phyloP scores from a whole-genome alignment of 1,140 invertebrate species.

The Himalopsyche phryganea region DNA sequence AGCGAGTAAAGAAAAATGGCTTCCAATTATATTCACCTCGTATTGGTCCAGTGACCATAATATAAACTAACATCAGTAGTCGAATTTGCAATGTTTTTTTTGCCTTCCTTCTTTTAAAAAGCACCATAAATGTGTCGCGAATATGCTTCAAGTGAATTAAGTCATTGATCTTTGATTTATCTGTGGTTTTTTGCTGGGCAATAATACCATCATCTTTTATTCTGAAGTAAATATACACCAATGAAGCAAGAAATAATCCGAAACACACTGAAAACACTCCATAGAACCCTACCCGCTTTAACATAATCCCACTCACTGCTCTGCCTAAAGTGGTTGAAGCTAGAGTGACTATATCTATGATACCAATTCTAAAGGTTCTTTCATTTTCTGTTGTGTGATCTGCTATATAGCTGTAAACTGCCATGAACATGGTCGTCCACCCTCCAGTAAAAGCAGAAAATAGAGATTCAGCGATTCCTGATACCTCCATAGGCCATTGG shows the following conservation, averaged over 20 bases:
- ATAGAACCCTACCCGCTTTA: slow-evolving; percentile 47
- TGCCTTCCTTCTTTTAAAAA: slow-evolving; percentile 42
- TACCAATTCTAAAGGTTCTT: slow-evolving; percentile 54
- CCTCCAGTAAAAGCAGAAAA: slow-evolving; percentile 55
- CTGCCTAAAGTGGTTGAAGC: slow-evolving; percentile 48
- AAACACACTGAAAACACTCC: slow-evolving; percentile 45
- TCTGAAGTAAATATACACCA: slow-evolving; percentile 42
- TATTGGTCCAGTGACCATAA: slow-evolving; percentile 50
- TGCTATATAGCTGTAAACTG: slow-evolving; percentile 57
- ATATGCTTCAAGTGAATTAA: slow-evolving; percentile 50
- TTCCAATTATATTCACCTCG: too few relatives aligned
- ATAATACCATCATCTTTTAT: slow-evolving; percentile 43
- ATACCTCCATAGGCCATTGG: slow-evolving; percentile 51
- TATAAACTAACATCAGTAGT: slow-evolving; percentile 46
- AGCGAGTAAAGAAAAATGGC: too few relatives aligned
- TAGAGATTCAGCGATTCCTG: slow-evolving; percentile 54
- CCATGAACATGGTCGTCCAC: slow-evolving; percentile 54
- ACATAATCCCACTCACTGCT: slow-evolving; percentile 46
- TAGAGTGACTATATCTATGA: slow-evolving; percentile 54
- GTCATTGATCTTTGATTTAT: slow-evolving; percentile 37
- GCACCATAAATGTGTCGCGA: slow-evolving; percentile 46
- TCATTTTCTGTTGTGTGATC: slow-evolving; percentile 54
- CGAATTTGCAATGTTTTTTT: slow-evolving; percentile 44
- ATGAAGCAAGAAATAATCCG: slow-evolving; percentile 41
- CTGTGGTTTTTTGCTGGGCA: slow-evolving; percentile 38